Base-by-base conservation (phyloP, 2,888 invertebrate genomes). In the Sicus ferrugineus region DNA sequence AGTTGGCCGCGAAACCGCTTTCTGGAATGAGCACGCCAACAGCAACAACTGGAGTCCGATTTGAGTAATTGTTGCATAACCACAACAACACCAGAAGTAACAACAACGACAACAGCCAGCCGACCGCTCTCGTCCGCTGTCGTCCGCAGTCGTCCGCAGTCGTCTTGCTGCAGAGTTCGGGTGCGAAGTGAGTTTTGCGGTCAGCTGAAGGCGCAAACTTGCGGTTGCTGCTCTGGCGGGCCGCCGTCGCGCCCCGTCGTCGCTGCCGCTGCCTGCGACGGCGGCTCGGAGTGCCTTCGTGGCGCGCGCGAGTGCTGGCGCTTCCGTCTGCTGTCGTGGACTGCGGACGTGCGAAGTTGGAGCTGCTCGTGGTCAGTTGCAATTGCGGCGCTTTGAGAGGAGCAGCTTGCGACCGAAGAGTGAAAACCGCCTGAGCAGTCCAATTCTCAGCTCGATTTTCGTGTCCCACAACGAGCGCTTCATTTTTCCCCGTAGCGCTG, bases 121-220 rank as follows among this genome's bases (percentile, higher is more conserved):
- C 7, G 14, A 38, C 14, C 38, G 46, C 46, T n/a, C n/a, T n/a
- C 19, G 14, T 16, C 16, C 26, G 26, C 23, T 56, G 26, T 38
- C 54, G 23, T 19, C 14, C 31, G 16, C 31, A 21, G 21, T 23
- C 54, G 48, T 23, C 59, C n/a, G n/a, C 9, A 28, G n/a, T 48
- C 48, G 26, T 46, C 59, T 38, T 31, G 19, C 11, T 14, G 21
- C 30, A 42, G n/a, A 9, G 28, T 28, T 28, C 56, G 42, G 54
- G 58, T 46, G n/a, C n/a, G 42, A 54, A 56, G 58, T 66, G 38
- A 67, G 59, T 59, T 67, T 58, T 54, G 67, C 48, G 67, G 67
- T 67, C 59, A 67, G 67, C 48, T 48, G 58, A 48, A 54, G 54
- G 38, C n/a, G 65, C 23, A 54, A 65, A 65, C 26, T 65, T 65